Percentiles rank a stretch among this genome's conserved stretches.
These are phyloP conservation scores for Exephanes ischioxanthus DNA, from an alignment of 2,888 invertebrate genomes.

Conservation along the genomic window DNA sequence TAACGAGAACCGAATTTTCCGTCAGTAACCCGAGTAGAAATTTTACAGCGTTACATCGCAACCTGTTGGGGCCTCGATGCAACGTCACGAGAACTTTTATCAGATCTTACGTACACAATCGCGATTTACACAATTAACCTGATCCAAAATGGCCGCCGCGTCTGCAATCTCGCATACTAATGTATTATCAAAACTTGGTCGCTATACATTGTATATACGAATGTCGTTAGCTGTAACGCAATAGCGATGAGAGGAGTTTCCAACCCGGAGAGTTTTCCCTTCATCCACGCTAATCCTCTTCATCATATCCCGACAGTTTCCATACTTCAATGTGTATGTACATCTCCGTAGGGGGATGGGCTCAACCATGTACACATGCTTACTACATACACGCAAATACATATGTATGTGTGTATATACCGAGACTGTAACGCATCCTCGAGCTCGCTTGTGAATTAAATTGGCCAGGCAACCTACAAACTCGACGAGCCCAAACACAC, in stretches of 20 bases:
- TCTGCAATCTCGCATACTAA: neutral
- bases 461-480: conserved; percentile 14
- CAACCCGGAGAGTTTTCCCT: conserved; percentile 9
- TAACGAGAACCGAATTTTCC: neutral
- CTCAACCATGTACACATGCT: neutral
- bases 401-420: neutral
- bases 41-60: neutral
- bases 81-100: too few relatives aligned
- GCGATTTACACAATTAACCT: neutral
- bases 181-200: conserved; percentile 1
- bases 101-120: too few relatives aligned
- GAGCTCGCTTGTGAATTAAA: conserved; percentile 23
- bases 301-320: conserved; percentile 10
- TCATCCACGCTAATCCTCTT: conserved; percentile 10
- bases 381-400: neutral
- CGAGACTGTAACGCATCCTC: neutral
- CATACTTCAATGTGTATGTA: conserved; percentile 12
- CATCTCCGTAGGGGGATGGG: neutral
- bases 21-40: neutral
- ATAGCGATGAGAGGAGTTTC: conserved; percentile 11
- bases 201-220: neutral
- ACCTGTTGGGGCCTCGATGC: too few relatives aligned
- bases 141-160: conserved; percentile 4
- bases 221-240: conserved; percentile 18
- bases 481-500: neutral